Base-by-base conservation (phyloP, 2,797 vertebrate species). In the Acestrorhynchus altus region DNA sequence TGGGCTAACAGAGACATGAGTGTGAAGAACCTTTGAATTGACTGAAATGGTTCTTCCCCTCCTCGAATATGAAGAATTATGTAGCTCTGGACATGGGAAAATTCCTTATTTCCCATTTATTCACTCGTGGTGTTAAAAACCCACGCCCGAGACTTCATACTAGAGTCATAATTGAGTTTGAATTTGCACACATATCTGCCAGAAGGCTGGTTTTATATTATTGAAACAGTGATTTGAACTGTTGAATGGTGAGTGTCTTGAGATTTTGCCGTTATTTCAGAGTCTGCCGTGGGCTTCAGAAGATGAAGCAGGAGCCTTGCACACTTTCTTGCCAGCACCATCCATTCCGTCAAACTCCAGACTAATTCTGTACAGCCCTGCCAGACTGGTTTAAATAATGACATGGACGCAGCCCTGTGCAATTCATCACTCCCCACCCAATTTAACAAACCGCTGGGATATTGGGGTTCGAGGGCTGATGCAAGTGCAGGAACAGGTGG, bases 361-460 rank as follows among this genome's bases (percentile, higher is more conserved):
- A 18, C 44, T 67, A 67, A 59, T 51, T 60, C 44, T 60, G 51
- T 51, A 65, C 15, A 15, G 60, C 67, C 18, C 40, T 74, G 56
- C 44, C 75, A 77, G 74, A 88, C 85, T 77, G 81, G 82, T 74
- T 86, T 85, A 87, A 88, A 87, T 86, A 83, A 86, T 84, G 84
- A 85, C 82, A 88, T 81, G 76, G 70, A 85, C 80, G 40, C 54
- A 74, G 79, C 76, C 61, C 39, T 42, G 35, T 72, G 79, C 75
- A 86, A 83, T 85, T 77, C 65, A 86, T 86, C 81, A 84, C 78
- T 68, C 77, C 47, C 75, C 71, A 59, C 46, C 66, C 71, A 18
- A 65, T 31, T 75, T 66, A 79, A 68, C 78, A 65, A 80, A 74
- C 65, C 67, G 71, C 77, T 77, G 65, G 80, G 81, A 85, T 86